Percentiles rank a stretch among this genome's conserved stretches.
phyloP scores from a whole-genome alignment of 2,888 invertebrate species.

The Bimastos eiseni region DNA sequence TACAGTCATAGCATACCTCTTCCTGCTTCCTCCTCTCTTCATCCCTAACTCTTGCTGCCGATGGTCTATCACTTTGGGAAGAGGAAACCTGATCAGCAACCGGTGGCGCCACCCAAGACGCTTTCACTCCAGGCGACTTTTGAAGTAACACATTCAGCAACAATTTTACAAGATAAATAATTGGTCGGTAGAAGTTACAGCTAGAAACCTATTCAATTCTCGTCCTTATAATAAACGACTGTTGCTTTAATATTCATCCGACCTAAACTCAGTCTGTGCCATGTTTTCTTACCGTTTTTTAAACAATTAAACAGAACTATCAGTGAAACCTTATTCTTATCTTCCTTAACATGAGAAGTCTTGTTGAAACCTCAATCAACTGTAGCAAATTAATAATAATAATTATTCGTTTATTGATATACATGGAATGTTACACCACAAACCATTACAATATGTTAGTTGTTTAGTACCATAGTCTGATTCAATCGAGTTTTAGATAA shows the following conservation, averaged over 20 bases:
- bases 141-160: background rate
- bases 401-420: too few species aligned
- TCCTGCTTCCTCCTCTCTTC: slow-evolving; percentile 29
- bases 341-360: too few species aligned
- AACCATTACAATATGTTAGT: too few species aligned
- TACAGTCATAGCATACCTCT: background rate
- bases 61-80: slow-evolving; percentile 15
- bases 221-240: too few species aligned
- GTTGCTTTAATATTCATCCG: background rate
- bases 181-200: background rate
- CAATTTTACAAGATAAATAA: background rate
- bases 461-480: too few species aligned
- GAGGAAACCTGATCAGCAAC: background rate
- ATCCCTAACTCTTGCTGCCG: slow-evolving; percentile 28
- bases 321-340: too few species aligned
- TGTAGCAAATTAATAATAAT: too few species aligned
- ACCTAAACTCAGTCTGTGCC: background rate
- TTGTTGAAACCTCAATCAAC: too few species aligned
- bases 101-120: background rate
- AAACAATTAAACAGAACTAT: too few species aligned
- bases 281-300: too few species aligned
- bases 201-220: background rate
- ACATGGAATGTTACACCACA: too few species aligned
- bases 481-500: too few species aligned
- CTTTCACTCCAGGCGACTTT: background rate